Conservation (phyloP, 2,888 invertebrate genomes). For the Stomorhina lunata region DNA sequence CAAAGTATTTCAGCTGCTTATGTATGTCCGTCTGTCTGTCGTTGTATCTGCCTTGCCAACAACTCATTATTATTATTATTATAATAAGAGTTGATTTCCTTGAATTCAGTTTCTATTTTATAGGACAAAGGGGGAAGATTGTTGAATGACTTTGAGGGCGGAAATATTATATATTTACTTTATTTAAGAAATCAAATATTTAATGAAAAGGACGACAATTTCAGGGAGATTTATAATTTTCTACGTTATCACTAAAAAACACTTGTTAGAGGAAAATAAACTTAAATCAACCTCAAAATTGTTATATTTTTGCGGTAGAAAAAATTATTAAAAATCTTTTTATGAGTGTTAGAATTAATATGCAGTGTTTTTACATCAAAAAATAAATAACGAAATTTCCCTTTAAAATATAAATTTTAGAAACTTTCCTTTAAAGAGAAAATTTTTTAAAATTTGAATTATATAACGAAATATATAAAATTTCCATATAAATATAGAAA, state of each 20-base stretch:
- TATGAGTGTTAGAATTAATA: too few relatives aligned
- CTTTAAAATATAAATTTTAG: too few relatives aligned
- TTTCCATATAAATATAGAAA: too few relatives aligned
- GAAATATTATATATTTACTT: conserved; percentile 12
- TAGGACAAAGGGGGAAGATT: neutral
- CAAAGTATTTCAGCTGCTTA: conserved; percentile 17
- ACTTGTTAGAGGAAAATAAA: conserved; percentile 19
- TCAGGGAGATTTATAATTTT: neutral
- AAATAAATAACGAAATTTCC: too few relatives aligned
- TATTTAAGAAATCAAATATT: neutral
- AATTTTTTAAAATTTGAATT: too few relatives aligned
- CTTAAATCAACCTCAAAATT: neutral
- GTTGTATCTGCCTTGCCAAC: neutral
- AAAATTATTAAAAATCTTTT: too few relatives aligned
- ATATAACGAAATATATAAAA: too few relatives aligned
- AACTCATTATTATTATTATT: conserved; percentile 24
- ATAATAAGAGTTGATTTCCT: too few relatives aligned
- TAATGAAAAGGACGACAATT: neutral
- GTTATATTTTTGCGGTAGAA: too few relatives aligned
- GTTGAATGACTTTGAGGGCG: neutral
- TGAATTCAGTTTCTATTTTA: neutral
- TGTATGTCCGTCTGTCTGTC: too few relatives aligned
- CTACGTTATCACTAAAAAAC: conserved; percentile 44
- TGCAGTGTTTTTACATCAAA: too few relatives aligned
- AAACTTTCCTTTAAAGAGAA: too few relatives aligned